Evolutionary conservation across 2,797 vertebrate genomes (phyloP).

Genomic region (Acanthornis magna): DNA sequence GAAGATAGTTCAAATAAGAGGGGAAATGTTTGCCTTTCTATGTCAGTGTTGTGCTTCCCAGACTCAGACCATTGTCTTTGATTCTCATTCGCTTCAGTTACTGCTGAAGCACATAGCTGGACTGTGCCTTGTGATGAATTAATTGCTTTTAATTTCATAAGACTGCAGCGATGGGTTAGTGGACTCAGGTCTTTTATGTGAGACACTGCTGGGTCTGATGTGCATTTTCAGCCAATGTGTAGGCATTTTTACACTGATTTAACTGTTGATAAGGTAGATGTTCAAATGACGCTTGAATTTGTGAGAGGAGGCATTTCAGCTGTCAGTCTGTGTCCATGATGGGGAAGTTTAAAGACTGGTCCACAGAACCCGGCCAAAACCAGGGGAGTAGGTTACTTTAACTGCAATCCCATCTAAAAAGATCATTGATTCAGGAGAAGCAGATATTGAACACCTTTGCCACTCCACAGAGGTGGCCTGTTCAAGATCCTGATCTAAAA

Average conservation of each 20-base stretch:
- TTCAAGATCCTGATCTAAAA: background rate
- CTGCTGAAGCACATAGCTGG: background rate
- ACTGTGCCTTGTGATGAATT: background rate
- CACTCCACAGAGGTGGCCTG: background rate
- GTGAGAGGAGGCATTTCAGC: background rate
- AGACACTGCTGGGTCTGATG: background rate
- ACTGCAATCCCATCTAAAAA: background rate
- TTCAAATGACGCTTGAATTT: background rate
- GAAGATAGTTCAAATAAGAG: background rate
- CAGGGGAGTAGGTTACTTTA: background rate
- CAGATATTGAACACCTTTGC: background rate
- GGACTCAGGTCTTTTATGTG: background rate
- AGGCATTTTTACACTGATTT: background rate
- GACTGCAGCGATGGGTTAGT: background rate
- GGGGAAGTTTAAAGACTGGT: background rate
- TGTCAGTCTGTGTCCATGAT: background rate
- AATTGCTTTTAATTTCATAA: background rate
- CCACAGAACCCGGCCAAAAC: background rate
- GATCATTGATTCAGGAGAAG: background rate
- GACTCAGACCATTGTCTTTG: accelerated
- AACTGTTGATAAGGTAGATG: background rate
- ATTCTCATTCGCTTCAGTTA: background rate
- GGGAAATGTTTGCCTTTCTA: background rate
- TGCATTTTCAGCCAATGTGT: background rate
- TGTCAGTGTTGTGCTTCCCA: background rate